phyloP scores from a whole-genome alignment of 2,797 vertebrate species.

The Hirundo rustica region DNA sequence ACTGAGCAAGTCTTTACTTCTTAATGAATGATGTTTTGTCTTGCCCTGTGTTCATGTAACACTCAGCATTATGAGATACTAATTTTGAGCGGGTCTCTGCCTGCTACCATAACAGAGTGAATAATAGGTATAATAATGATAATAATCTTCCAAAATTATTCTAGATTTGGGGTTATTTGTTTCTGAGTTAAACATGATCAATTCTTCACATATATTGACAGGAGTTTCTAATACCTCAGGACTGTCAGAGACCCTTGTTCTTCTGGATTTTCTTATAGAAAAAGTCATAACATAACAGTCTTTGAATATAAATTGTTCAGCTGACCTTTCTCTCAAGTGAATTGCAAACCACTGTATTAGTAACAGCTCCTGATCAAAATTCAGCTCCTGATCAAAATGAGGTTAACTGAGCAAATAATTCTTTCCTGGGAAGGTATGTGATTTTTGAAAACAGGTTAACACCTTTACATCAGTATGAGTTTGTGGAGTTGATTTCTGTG shows the following conservation, averaged over 20 bases:
- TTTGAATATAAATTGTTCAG: slow-evolving; percentile 9
- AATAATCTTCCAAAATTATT: neutral
- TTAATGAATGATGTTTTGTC: neutral
- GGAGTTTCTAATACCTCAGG: neutral
- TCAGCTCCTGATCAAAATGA: neutral
- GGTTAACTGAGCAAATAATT: neutral
- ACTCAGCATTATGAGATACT: neutral
- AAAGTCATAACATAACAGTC: neutral
- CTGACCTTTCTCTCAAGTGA: slow-evolving; percentile 17
- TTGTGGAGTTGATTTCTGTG: neutral
- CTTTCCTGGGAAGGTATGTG: neutral
- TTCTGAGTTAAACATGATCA: neutral
- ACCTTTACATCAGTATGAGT: neutral
- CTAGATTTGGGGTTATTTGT: neutral
- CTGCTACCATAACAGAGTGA: neutral
- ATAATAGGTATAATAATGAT: neutral
- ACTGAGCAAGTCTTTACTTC: neutral
- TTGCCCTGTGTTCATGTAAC: neutral
- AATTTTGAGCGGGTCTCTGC: neutral
- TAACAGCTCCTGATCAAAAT: neutral
- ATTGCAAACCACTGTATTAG: neutral
- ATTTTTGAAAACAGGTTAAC: neutral
- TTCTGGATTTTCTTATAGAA: neutral
- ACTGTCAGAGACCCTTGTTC: neutral
- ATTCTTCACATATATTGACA: neutral